Evolutionary conservation across 92 coral and sea anemone genomes (phyloP).

Genomic region (Isaurus tuberculatus): DNA sequence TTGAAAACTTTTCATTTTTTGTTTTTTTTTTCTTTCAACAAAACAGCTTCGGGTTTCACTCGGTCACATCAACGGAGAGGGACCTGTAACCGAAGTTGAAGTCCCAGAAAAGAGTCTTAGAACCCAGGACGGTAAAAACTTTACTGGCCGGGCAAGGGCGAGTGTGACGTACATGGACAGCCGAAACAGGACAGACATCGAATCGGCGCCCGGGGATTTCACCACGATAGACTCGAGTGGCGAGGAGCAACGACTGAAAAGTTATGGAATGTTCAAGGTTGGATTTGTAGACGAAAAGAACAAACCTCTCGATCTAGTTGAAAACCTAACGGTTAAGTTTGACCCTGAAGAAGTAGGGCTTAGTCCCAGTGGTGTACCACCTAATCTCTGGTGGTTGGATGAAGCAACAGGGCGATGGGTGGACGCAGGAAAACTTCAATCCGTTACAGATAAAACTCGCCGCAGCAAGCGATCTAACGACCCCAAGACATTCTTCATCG

Average conservation of each 20-base stretch:
- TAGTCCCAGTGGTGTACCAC: neutral
- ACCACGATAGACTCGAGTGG: slow-evolving; percentile 64
- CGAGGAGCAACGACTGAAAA: slow-evolving; percentile 58
- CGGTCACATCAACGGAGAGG: slow-evolving; percentile 35
- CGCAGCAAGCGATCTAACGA: slow-evolving; percentile 28
- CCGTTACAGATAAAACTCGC: slow-evolving; percentile 19
- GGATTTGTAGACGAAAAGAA: slow-evolving; percentile 60
- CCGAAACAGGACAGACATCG: slow-evolving; percentile 58
- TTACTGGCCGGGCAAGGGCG: slow-evolving; percentile 59
- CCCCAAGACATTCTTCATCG: slow-evolving; percentile 29
- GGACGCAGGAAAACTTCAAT: slow-evolving; percentile 44
- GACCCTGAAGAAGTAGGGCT: slow-evolving; percentile 64
- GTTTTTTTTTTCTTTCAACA: neutral
- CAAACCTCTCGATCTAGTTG: slow-evolving; percentile 47
- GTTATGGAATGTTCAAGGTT: slow-evolving; percentile 66
- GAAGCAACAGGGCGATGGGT: slow-evolving; percentile 73
- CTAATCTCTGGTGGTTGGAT: slow-evolving; percentile 71
- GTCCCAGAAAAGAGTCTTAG: slow-evolving; percentile 61
- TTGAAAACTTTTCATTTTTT: too few relatives aligned
- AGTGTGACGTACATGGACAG: slow-evolving; percentile 61
- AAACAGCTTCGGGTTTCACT: slow-evolving; percentile 22
- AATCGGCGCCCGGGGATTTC: slow-evolving; percentile 71
- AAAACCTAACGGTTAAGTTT: slow-evolving; percentile 45
- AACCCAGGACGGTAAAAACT: slow-evolving; percentile 52
- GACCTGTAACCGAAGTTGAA: slow-evolving; percentile 58